Conservation (phyloP, 2,113 vertebrate genomes). For the Dipodomys spectabilis region DNA sequence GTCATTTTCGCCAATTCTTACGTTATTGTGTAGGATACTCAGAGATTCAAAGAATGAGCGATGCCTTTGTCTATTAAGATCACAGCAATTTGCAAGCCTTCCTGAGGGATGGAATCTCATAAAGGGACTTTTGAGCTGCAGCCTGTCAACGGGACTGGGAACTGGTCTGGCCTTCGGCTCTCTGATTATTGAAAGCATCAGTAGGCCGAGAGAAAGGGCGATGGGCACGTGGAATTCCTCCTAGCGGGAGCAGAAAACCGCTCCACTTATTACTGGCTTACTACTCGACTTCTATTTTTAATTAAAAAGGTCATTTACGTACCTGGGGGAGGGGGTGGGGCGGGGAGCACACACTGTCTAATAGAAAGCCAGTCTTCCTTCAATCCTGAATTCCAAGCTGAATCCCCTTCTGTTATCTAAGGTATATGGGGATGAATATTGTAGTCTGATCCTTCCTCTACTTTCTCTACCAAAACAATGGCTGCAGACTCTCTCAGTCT, state of each 20-base stretch:
- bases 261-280: conserved; percentile 36
- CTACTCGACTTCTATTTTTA: conserved; percentile 52
- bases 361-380: not conserved
- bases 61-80: conserved; percentile 93
- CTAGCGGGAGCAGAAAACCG: not conserved
- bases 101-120: conserved; percentile 89
- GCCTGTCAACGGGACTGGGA: conserved; percentile 88
- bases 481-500: accelerated
- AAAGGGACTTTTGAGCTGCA: conserved; percentile 91
- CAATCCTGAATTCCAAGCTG: not conserved
- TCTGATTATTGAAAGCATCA: conserved; percentile 82
- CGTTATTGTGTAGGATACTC: conserved; percentile 88
- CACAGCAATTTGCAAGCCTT: conserved; percentile 96
- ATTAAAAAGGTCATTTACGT: conserved; percentile 69
- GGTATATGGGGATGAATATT: not conserved
- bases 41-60: conserved; percentile 88
- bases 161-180: conserved; percentile 82
- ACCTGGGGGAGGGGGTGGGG: too few relatives aligned
- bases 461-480: not conserved
- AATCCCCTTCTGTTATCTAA: not conserved
- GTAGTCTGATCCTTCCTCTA: not conserved
- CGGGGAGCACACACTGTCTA: not conserved
- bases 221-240: conserved; percentile 67
- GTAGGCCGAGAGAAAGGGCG: conserved; percentile 75
- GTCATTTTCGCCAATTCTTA: conserved; percentile 92